Percentiles rank a stretch among this genome's conserved stretches.
These are phyloP conservation scores for Andrena camellia DNA, from an alignment of 2,888 invertebrate genomes.

Conservation along the genomic window DNA sequence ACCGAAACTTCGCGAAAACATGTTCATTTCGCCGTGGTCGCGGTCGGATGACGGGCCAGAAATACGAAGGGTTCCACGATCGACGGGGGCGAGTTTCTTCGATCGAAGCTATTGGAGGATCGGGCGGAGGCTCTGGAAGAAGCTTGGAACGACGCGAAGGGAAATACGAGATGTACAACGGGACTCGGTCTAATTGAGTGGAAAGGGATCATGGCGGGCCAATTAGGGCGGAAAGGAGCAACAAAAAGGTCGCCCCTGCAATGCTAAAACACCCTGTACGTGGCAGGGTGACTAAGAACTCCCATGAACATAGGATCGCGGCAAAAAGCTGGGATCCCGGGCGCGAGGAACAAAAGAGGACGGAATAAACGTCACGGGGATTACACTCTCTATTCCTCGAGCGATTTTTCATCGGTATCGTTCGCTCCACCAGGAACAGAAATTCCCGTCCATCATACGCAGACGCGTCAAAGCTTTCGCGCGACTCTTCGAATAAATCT, in stretches of 20 bases:
- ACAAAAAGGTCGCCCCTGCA: too few species aligned
- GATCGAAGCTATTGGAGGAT: neutral
- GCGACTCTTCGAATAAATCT: conserved; percentile 60
- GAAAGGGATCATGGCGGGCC: too few species aligned
- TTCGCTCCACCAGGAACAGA: conserved; percentile 37
- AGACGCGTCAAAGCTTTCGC: conserved; percentile 59
- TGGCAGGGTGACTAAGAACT: neutral
- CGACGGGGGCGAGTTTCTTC: neutral
- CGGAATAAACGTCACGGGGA: conserved; percentile 43
- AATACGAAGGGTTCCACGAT: neutral
- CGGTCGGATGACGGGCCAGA: neutral
- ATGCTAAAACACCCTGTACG: too few species aligned
- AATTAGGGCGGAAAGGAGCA: too few species aligned
- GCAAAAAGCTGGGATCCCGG: neutral
- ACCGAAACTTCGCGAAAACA: conserved; percentile 57
- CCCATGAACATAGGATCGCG: neutral
- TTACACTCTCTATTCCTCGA: conserved; percentile 52
- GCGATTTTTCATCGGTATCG: conserved; percentile 62
- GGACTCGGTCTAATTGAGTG: too few species aligned
- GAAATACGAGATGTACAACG: too few species aligned
- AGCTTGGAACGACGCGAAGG: too few species aligned
- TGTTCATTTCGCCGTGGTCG: conserved; percentile 39
- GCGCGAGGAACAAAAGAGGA: conserved; percentile 18
- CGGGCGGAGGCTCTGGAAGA: too few species aligned
- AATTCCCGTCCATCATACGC: conserved; percentile 55